phyloP scores from a whole-genome alignment of 2,113 vertebrate species.

The Damaliscus lunatus region DNA sequence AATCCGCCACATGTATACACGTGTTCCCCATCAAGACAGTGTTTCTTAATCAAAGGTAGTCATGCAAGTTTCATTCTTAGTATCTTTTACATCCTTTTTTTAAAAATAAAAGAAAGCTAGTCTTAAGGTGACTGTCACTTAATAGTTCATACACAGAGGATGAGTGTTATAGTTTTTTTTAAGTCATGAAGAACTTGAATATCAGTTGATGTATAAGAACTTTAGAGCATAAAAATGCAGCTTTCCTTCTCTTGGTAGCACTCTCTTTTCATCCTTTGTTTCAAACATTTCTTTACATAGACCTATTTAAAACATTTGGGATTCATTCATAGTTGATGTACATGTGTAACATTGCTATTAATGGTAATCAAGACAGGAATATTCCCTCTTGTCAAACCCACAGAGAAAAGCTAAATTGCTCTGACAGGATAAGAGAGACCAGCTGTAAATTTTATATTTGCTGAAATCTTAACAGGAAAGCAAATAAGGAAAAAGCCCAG shows the following conservation, averaged over 20 bases:
- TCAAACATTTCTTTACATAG: conserved; percentile 39
- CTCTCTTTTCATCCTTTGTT: conserved; percentile 54
- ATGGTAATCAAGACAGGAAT: conserved; percentile 62
- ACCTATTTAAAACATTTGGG: conserved; percentile 57
- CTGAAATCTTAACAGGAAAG: conserved; percentile 50
- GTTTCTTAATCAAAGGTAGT: conserved; percentile 22
- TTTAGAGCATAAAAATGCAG: not conserved
- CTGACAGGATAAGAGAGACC: conserved; percentile 57
- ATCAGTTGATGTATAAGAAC: conserved; percentile 36
- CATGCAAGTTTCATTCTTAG: not conserved
- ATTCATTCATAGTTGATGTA: conserved; percentile 62
- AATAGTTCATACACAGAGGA: not conserved
- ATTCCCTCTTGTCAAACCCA: conserved; percentile 63
- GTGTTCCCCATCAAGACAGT: not conserved
- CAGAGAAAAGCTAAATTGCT: conserved; percentile 60
- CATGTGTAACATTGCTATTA: conserved; percentile 64
- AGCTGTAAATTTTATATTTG: conserved; percentile 63
- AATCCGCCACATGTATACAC: too few relatives aligned
- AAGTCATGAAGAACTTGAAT: not conserved
- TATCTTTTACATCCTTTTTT: conserved; percentile 3
- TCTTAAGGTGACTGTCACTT: conserved; percentile 19
- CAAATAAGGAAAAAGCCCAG: conserved; percentile 20
- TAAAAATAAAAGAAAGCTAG: not conserved
- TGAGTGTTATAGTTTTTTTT: not conserved
- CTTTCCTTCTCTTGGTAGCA: not conserved